Conservation (phyloP, 2,888 invertebrate genomes). For the Pristionchus maxplancki region DNA sequence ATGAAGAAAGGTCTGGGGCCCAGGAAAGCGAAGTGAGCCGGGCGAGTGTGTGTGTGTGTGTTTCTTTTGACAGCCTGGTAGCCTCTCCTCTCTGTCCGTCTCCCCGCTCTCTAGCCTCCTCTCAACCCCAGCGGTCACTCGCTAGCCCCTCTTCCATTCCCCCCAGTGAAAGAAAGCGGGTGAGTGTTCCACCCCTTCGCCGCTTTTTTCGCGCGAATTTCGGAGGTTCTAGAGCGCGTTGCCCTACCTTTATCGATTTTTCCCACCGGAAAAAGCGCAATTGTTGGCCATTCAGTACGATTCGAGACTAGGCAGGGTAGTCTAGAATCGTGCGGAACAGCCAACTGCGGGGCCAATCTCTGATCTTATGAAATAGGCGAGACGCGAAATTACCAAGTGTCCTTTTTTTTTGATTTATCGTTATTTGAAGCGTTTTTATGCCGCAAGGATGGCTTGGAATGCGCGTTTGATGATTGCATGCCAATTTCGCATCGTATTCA, state of each 20-base stretch:
- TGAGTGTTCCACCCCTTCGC: conserved; percentile 15
- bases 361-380: background rate
- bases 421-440: background rate
- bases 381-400: background rate
- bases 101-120: background rate
- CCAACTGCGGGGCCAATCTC: background rate
- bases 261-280: background rate
- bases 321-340: background rate
- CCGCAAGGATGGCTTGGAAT: background rate
- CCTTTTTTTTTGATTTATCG: background rate
- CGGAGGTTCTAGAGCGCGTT: too few relatives aligned
- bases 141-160: background rate
- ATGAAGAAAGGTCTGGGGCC: background rate
- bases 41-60: background rate
- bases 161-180: conserved; percentile 23
- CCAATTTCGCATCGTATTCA: background rate
- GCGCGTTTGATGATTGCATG: background rate
- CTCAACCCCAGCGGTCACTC: conserved; percentile 12
- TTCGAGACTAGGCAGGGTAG: background rate
- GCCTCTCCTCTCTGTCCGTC: background rate
- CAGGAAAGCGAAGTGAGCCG: too few relatives aligned
- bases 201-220: background rate
- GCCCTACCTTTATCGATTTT: background rate
- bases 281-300: background rate
- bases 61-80: background rate